phyloP scores from a whole-genome alignment of 1,140 invertebrate species.

The Drosophila sp. region DNA sequence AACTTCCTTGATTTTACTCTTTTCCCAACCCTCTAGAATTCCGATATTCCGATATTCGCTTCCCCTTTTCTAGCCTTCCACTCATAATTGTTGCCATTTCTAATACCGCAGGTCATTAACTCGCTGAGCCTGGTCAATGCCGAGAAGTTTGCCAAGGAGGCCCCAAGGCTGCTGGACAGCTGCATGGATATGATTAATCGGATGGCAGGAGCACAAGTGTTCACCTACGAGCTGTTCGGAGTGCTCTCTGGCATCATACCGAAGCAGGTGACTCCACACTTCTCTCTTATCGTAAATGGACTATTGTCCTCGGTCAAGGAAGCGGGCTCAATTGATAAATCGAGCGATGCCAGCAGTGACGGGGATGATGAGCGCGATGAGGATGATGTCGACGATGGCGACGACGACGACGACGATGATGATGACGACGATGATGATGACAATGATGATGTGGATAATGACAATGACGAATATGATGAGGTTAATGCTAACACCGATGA shows the following conservation, averaged over 20 bases:
- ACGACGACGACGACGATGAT: background rate
- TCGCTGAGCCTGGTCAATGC: constrained; percentile 5
- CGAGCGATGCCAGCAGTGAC: background rate
- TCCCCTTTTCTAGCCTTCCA: background rate
- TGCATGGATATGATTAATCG: constrained; percentile 6
- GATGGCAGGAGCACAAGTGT: background rate
- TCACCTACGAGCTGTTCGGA: constrained; percentile 20
- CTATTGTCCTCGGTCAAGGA: constrained; percentile 2
- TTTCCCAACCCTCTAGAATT: no score
- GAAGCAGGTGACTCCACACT: background rate
- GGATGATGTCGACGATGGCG: background rate
- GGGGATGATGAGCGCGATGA: background rate
- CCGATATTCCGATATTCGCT: no score
- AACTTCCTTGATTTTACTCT: background rate
- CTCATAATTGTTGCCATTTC: no score
- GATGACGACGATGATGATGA: background rate
- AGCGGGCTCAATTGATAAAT: background rate
- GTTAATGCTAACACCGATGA: background rate
- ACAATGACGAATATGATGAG: background rate
- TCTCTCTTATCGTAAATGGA: constrained; percentile 6
- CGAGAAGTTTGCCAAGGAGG: constrained; percentile 8
- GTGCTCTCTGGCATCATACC: constrained; percentile 20
- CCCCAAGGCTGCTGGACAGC: background rate
- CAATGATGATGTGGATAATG: background rate
- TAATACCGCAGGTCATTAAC: constrained; percentile 12